Evolutionary conservation across 2,113 vertebrate genomes (phyloP), one percentile per base, ranked within the genome.

Genomic region (Parus major): DNA sequence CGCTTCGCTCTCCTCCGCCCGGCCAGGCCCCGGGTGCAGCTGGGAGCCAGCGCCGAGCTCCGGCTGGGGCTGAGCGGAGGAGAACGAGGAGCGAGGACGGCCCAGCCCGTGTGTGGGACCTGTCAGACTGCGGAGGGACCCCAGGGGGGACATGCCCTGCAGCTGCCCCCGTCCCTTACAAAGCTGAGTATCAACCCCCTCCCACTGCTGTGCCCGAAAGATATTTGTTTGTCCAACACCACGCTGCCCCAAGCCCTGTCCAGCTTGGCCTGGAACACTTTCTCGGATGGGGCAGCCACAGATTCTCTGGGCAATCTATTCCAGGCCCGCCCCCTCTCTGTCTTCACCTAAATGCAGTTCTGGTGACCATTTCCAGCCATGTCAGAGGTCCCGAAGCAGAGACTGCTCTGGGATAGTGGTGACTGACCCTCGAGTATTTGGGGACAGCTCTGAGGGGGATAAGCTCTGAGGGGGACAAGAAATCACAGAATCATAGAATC

Each of bases 191-290:
- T 22, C 41, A 14, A 1, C 27, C 16, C 10, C 10, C 1, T 36
- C 5, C 22, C 14, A 5, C 9, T 27, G 41, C 19, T 60, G 44
- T 65, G 53, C 41, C 49, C 5, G 8, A 18, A 52, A 35, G 12
- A 5, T 3, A 7, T 5, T 3, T 7, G 7, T 33, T 69, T 69
- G 7, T 33, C 2, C 2, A 10, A 2, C n/a, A 22, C 2, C 29
- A 14, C 21, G 8, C 23, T 55, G 61, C 11, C 57, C n/a, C 53
- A 12, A n/a, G 14, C 6, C 10, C 24, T 5, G 10, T 47, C 24
- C 46, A 41, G 7, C 39, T 24, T 41, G 46, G 20, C n/a, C 61
- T 47, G 41, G n/a, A 41, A 27, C 29, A 21, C 14, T 76, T 68
- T 25, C n/a, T 15, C 3, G 17, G 44, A 10, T 25, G 16, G 12